Base-by-base conservation (phyloP, 1,140 invertebrate genomes). In the Bombus huntii region DNA sequence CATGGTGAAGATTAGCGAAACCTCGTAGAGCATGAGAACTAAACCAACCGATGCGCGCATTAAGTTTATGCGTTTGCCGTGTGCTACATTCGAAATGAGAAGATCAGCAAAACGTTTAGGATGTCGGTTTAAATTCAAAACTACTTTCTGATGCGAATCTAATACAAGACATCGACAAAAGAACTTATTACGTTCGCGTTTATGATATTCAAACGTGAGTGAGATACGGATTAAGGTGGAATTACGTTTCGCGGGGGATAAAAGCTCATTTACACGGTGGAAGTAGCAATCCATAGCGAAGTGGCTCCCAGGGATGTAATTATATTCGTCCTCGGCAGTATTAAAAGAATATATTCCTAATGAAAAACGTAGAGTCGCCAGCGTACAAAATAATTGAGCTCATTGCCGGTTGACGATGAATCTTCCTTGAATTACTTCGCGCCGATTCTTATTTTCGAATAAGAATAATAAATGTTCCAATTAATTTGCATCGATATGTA, bases 1-100 rank as follows among this genome's bases (percentile, higher is more conserved):
- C 79, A 89, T 25, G 68, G 81, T 39, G 81, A 66, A 84, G 87
- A 90, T 90, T 87, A 87, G 85, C 88, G 81, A 81, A 85, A 89
- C 47, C 77, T 66, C 47, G 86, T 66, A 62, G 59, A 83, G 85
- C 85, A 53, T 47, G 73, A 66, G 81, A 74, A 87, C 77, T 90
- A 86, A 86, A 86, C 84, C 80, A 74, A 74, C 79, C 81, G 89
- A 89, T 89, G 78, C 85, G 81, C 72, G 88, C 71, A 66, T 90
- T 77, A 62, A 90, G 89, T 90, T 90, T 87, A 90, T 89, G 77
- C 85, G 77, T 25, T 44, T 47, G 77, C 81, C 68, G 53, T 62
- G 83, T 72, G 76, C 53, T 80, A 85, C 83, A 85, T 80, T 80
- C 31, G 47, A 44, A 78, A 72, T 53, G 47, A 28, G 68, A 44